These are phyloP conservation scores for Bursaphelenchus mucronatus DNA, from an alignment of 1,140 invertebrate species.

Conservation along the genomic window DNA sequence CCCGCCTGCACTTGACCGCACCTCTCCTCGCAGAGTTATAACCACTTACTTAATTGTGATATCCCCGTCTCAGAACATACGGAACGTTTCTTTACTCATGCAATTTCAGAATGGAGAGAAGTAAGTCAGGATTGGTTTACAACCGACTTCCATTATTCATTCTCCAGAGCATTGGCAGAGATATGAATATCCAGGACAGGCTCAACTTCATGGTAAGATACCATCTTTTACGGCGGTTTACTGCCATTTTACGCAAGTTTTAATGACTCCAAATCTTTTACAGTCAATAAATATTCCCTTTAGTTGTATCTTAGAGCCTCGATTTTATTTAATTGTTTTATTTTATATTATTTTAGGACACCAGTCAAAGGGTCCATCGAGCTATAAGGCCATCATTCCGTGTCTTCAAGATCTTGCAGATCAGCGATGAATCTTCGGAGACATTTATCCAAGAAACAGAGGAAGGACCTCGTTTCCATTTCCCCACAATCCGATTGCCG, in stretches of 20 bases:
- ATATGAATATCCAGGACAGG: constrained; percentile 18
- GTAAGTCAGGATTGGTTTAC: constrained; percentile 8
- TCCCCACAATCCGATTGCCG: background rate
- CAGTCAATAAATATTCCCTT: background rate
- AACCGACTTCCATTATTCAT: constrained; percentile 16
- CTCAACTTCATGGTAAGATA: constrained; percentile 24
- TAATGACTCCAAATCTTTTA: background rate
- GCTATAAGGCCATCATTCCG: constrained; percentile 15
- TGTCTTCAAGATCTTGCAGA: constrained; percentile 18
- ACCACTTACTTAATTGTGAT: too few species aligned
- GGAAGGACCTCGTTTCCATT: constrained; percentile 1
- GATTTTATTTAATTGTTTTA: constrained; percentile 15
- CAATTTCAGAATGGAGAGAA: background rate
- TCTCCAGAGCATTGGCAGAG: constrained; percentile 22
- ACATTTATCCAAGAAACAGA: constrained; percentile 19
- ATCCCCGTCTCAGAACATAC: background rate
- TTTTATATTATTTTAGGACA: constrained; percentile 8
- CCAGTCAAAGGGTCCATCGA: background rate
- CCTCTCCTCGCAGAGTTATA: too few species aligned
- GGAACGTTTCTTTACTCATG: background rate
- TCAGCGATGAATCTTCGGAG: constrained; percentile 15
- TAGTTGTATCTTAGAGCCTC: background rate
- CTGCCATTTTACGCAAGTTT: background rate
- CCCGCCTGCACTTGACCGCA: too few species aligned
- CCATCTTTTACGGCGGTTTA: background rate